Conservation (phyloP, 2,888 invertebrate species). For the Eupithecia insigniata region DNA sequence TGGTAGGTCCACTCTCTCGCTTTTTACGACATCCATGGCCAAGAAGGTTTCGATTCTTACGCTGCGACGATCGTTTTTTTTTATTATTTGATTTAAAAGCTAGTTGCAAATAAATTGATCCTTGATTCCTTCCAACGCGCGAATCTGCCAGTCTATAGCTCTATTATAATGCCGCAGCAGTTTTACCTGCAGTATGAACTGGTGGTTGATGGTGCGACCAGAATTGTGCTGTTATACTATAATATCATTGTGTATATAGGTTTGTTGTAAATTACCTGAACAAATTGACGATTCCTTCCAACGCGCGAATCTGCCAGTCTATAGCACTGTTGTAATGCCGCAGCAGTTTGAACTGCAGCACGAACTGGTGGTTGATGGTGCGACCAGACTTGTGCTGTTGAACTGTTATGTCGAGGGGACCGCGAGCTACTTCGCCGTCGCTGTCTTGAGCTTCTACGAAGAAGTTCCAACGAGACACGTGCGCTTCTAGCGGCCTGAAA, state of each 20-base stretch:
- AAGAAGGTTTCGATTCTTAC: no score
- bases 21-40: no score
- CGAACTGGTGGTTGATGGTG: constrained; percentile 92
- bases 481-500: constrained; percentile 90
- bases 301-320: constrained; percentile 90
- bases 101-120: constrained; percentile 72
- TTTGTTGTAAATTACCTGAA: constrained; percentile 59
- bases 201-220: constrained; percentile 91
- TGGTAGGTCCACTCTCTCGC: no score
- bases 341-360: constrained; percentile 84
- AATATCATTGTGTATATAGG: constrained; percentile 75
- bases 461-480: constrained; percentile 92
- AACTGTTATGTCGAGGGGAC: constrained; percentile 87
- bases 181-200: constrained; percentile 88
- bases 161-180: constrained; percentile 81
- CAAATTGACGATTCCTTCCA: constrained; percentile 83
- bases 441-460: constrained; percentile 92
- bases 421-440: constrained; percentile 88
- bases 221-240: constrained; percentile 88
- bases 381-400: constrained; percentile 89
- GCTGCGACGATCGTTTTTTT: no score
- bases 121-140: constrained; percentile 83
- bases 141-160: constrained; percentile 91
- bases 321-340: constrained; percentile 85
- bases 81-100: no score